These are phyloP conservation scores for Sebastolobus altivelis DNA, from an alignment of 2,797 vertebrate species.

Conservation along the genomic window DNA sequence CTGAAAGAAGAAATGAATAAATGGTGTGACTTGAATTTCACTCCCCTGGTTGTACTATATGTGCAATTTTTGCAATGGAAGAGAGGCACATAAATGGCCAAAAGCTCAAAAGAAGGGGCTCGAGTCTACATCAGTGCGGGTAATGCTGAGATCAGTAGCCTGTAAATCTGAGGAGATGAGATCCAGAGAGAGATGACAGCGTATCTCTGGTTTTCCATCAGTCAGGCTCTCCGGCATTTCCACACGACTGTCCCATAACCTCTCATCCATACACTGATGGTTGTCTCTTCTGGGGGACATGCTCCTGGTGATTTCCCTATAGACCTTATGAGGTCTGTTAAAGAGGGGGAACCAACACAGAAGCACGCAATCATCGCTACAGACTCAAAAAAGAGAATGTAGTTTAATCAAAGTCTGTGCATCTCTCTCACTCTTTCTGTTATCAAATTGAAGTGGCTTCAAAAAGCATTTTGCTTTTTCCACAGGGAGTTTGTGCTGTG, in stretches of 20 bases:
- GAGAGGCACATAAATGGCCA: conserved; percentile 20
- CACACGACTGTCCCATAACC: conserved; percentile 45
- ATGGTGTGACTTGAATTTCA: conserved; percentile 31
- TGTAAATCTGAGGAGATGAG: conserved; percentile 63
- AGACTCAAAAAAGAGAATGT: conserved; percentile 3
- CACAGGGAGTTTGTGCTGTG: conserved; percentile 35
- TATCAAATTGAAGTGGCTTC: conserved; percentile 19
- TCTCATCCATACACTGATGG: conserved; percentile 43
- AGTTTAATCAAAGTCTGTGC: conserved; percentile 19
- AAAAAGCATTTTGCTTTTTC: conserved; percentile 31
- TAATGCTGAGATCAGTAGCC: conserved; percentile 56
- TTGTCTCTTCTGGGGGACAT: conserved; percentile 24
- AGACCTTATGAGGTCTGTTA: conserved; percentile 41
- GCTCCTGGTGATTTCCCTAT: conserved; percentile 46
- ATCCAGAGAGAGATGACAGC: conserved; percentile 47
- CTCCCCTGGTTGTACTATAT: not conserved
- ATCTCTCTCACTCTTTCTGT: not conserved
- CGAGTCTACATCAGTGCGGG: conserved; percentile 29
- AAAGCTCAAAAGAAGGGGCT: conserved; percentile 19
- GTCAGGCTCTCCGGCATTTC: conserved; percentile 30
- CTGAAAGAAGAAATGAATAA: not conserved
- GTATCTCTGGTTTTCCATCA: conserved; percentile 34
- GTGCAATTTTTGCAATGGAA: conserved; percentile 21
- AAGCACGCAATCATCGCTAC: conserved; percentile 21
- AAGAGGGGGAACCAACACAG: conserved; percentile 20